These are phyloP conservation scores for Nixonia krombeini DNA, from an alignment of 1,140 invertebrate genomes.

Conservation along the genomic window DNA sequence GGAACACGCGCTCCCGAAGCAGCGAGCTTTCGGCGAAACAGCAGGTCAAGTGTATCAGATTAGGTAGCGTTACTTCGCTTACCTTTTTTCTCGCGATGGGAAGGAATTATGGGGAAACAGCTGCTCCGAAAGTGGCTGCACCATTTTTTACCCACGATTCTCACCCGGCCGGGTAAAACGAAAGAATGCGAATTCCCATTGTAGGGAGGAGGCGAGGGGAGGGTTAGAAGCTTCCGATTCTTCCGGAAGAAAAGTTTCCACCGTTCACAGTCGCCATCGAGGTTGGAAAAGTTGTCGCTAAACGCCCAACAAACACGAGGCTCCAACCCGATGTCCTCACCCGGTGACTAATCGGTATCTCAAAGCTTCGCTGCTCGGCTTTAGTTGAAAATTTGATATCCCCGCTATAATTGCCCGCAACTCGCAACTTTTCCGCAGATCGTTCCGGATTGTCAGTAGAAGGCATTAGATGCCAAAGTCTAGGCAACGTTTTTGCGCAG, in stretches of 20 bases:
- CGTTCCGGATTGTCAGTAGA: no score
- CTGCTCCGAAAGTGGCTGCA: constrained; percentile 5
- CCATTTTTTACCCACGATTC: constrained; percentile 3
- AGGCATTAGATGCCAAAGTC: no score
- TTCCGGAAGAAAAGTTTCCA: background rate
- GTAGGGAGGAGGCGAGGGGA: no score
- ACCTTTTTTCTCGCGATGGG: constrained; percentile 11
- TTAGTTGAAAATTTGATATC: no score
- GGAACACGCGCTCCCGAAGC: no score
- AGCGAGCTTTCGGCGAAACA: background rate
- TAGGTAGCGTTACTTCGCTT: constrained; percentile 25
- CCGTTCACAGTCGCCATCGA: background rate
- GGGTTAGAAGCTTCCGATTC: background rate
- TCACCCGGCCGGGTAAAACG: constrained; percentile 4
- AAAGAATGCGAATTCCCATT: background rate
- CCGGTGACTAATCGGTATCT: no score
- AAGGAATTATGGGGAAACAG: constrained; percentile 13
- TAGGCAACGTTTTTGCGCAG: no score
- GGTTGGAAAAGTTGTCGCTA: background rate
- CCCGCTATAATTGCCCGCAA: no score
- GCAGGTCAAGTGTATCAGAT: constrained; percentile 9
- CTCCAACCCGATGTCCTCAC: no score
- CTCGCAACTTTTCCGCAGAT: no score
- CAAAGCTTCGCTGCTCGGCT: no score
- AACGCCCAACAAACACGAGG: no score